Base-by-base conservation (phyloP, 2,888 invertebrate species). In the Tanytarsus gracilentus region DNA sequence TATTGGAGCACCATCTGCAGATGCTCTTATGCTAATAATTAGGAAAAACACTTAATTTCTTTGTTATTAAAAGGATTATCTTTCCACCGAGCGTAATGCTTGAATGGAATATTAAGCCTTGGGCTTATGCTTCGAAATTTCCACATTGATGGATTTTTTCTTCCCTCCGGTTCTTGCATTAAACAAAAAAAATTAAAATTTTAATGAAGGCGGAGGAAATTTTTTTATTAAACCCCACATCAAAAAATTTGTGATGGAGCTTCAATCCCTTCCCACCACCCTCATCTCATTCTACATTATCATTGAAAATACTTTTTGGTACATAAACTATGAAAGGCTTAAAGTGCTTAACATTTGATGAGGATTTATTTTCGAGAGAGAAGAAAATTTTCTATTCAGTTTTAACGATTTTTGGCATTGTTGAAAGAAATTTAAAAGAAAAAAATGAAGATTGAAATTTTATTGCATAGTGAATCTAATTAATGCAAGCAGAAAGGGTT, bases 311-410 rank as follows among this genome's bases (percentile, higher is more conserved):
- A n/a, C n/a, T n/a, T n/a, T n/a, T n/a, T n/a, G 26, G 26, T 26
- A 55, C 39, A 55, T 55, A 55, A 55, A 55, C 55, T 55, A 55
- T 55, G 39, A n/a, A n/a, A 55, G 55, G 55, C 55, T 55, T 55
- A 55, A 55, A 55, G 55, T 14, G 55, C 55, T 55, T 55, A 55
- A 55, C 40, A 55, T 55, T 55, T 55, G 55, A 55, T 55, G 55
- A 55, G 55, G 55, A 55, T 39, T 55, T 55, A 55, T 55, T 40
- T 55, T 16, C n/a, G n/a, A n/a, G n/a, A n/a, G n/a, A n/a, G n/a
- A 23, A 29, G 26, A 39, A 29, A 11, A 33, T n/a, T 11, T 5
- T 33, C 11, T 11, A 5, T 5, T 11, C 33, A 33, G n/a, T 33
- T 5, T 33, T 33, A 9, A 9, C 33, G 6, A n/a, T 33, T 33